A percentile compares a stretch with the other conserved stretches of the same genome.
phyloP scores from a whole-genome alignment of 2,888 invertebrate genomes.

The Marronus borbonicus region DNA sequence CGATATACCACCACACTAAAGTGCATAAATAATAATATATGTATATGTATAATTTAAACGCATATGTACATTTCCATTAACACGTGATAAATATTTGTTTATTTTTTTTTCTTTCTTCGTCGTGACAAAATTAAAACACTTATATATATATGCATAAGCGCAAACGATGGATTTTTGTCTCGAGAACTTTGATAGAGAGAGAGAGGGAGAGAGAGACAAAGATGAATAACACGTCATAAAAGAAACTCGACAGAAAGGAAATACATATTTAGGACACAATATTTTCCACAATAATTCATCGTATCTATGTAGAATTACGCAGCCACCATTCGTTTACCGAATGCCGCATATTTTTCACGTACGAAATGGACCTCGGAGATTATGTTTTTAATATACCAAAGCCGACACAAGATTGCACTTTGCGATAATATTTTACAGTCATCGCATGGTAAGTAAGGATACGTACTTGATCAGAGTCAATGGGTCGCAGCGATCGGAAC shows the following conservation, averaged over 20 bases:
- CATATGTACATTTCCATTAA: conserved; percentile 34
- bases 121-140: conserved; percentile 9
- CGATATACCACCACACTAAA: conserved; percentile 22
- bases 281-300: conserved; percentile 44
- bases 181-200: not conserved
- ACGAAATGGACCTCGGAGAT: not conserved
- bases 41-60: conserved; percentile 21
- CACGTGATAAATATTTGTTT: conserved; percentile 25
- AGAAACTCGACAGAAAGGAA: conserved; percentile 13
- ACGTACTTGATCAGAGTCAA: conserved; percentile 63
- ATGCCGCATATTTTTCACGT: conserved; percentile 18
- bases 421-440: conserved; percentile 69
- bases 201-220: not conserved
- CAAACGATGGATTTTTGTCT: not conserved
- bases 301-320: conserved; percentile 46
- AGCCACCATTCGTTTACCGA: conserved; percentile 17
- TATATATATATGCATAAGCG: conserved; percentile 24
- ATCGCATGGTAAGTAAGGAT: conserved; percentile 57
- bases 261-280: conserved; percentile 42
- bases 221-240: conserved; percentile 10
- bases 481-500: conserved; percentile 51
- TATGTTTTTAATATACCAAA: conserved; percentile 23
- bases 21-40: conserved; percentile 27
- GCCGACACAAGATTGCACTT: conserved; percentile 52
- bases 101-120: conserved; percentile 49